Conservation (phyloP, 2,113 vertebrate genomes). For the Pachycephala philippinensis region DNA sequence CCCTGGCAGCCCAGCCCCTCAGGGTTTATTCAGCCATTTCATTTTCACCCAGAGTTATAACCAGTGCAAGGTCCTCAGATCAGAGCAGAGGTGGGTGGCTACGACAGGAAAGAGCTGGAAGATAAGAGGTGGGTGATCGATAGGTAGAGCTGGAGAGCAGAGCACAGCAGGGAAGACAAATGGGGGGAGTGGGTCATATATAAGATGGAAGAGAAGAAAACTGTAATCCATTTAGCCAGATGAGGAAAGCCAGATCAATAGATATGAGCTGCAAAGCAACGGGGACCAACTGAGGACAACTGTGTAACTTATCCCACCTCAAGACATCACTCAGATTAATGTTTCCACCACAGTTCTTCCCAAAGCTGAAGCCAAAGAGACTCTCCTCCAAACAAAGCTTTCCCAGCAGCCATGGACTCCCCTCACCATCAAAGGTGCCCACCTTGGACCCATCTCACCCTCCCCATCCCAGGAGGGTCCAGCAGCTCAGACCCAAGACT, state of each 20-base stretch:
- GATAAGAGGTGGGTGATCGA: not conserved
- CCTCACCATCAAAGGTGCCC: not conserved
- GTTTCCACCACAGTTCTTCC: not conserved
- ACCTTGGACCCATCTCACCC: not conserved
- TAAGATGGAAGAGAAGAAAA: constrained; percentile 54
- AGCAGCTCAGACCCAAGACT: not conserved
- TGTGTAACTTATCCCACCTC: constrained; percentile 21
- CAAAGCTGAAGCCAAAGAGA: not conserved
- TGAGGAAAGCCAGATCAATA: constrained; percentile 58
- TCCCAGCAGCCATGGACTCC: not conserved
- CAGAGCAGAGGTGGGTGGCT: not conserved
- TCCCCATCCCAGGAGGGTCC: not conserved
- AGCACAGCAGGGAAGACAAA: not conserved
- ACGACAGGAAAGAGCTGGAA: not conserved
- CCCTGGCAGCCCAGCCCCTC: not conserved
- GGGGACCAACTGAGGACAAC: constrained; percentile 17
- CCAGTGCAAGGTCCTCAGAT: not conserved
- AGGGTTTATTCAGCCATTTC: not conserved
- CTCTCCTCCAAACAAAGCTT: not conserved
- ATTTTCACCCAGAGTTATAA: not conserved
- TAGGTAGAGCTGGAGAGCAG: constrained; percentile 4
- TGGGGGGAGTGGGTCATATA: constrained; percentile 9
- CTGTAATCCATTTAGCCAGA: constrained; percentile 53
- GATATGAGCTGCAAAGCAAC: constrained; percentile 42
- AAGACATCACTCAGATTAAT: not conserved